Evolutionary conservation across 2,797 vertebrate genomes (phyloP).

Genomic region (Ptychadena robeensis): DNA sequence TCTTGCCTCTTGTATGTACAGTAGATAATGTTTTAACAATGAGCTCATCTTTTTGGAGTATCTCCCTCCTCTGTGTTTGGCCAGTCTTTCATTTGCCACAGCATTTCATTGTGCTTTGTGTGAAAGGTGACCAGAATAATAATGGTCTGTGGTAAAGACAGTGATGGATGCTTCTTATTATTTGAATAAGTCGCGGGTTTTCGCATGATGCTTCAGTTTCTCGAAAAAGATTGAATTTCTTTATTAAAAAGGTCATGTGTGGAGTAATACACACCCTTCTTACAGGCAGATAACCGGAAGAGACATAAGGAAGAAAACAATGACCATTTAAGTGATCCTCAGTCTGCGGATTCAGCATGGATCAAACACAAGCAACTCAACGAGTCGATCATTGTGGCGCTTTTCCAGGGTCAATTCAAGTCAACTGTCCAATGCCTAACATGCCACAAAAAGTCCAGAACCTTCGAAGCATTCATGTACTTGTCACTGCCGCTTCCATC

Average conservation of each 20-base stretch:
- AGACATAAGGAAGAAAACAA: conserved; percentile 94
- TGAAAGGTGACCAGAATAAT: too few relatives aligned
- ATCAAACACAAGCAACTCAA: conserved; percentile 95
- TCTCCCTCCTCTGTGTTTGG: too few relatives aligned
- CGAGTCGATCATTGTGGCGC: conserved; percentile 92
- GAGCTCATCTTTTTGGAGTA: too few relatives aligned
- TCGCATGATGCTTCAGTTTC: background rate
- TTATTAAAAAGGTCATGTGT: background rate
- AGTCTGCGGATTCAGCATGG: conserved; percentile 90
- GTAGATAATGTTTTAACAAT: too few relatives aligned
- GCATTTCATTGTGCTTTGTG: too few relatives aligned
- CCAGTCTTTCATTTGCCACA: too few relatives aligned
- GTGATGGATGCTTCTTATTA: too few relatives aligned
- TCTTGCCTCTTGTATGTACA: too few relatives aligned
- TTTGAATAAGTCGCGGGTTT: background rate
- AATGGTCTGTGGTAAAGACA: background rate
- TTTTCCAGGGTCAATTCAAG: conserved; percentile 98
- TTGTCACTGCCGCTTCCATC: conserved; percentile 91
- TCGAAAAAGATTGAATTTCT: background rate
- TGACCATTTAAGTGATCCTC: conserved; percentile 88
- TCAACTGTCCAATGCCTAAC: conserved; percentile 96
- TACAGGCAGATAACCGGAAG: conserved; percentile 93
- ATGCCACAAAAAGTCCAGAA: conserved; percentile 92
- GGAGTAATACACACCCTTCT: background rate
- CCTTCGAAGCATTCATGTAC: conserved; percentile 98